These are phyloP conservation scores for Eubasilissa splendida DNA, from an alignment of 2,888 invertebrate species.

Conservation along the genomic window DNA sequence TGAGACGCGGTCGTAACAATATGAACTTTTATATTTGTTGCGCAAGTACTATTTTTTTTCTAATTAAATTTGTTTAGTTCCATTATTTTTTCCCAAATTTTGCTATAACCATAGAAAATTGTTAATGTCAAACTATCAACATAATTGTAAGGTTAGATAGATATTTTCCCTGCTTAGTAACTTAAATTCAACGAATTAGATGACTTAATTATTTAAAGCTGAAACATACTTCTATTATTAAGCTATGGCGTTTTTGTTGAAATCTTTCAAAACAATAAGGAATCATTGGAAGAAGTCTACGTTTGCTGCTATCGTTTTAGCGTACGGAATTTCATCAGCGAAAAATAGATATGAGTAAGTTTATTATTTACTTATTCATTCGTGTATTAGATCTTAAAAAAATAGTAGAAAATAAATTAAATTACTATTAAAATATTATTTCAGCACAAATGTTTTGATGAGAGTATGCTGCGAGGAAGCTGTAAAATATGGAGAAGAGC, in stretches of 20 bases:
- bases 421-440: slow-evolving; percentile 55
- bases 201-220: not conserved
- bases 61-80: no score
- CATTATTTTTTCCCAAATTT: no score
- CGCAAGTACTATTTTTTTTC: no score
- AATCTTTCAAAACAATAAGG: slow-evolving; percentile 78
- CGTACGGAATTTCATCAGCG: slow-evolving; percentile 81
- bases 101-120: no score
- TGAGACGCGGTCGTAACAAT: no score
- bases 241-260: slow-evolving; percentile 65
- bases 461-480: slow-evolving; percentile 85
- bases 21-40: no score
- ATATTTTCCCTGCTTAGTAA: no score
- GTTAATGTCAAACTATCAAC: not conserved
- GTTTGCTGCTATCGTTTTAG: slow-evolving; percentile 77
- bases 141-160: not conserved
- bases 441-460: slow-evolving; percentile 85
- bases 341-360: slow-evolving; percentile 84
- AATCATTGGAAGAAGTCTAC: slow-evolving; percentile 94
- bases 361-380: slow-evolving; percentile 33
- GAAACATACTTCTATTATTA: not conserved
- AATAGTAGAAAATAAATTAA: not conserved
- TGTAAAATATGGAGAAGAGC: slow-evolving; percentile 78
- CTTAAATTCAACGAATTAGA: no score
- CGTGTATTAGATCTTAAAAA: not conserved